These are phyloP conservation scores for Hyperoplus lanceolatus DNA, from an alignment of 2,797 vertebrate genomes.

Conservation along the genomic window DNA sequence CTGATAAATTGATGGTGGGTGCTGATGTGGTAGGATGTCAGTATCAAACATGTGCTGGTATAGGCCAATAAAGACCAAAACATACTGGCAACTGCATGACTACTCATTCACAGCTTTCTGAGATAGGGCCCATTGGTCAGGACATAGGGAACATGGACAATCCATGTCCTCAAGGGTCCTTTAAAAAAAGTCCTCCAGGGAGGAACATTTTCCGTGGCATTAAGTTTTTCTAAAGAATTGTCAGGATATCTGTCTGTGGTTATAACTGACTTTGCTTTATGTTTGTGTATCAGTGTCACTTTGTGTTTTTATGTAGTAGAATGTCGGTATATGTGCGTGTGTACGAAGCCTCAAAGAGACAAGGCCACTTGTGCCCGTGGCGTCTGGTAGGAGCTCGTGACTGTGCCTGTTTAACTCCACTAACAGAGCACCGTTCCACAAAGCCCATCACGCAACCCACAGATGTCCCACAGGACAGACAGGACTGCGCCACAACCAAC, in stretches of 20 bases:
- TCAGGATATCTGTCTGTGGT: slow-evolving; percentile 36
- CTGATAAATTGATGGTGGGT: slow-evolving; percentile 65
- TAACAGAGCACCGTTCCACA: slow-evolving; percentile 82
- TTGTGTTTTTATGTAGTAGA: slow-evolving; percentile 43
- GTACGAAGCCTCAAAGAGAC: slow-evolving; percentile 74
- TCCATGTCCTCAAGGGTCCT: neutral
- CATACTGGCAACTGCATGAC: slow-evolving; percentile 60
- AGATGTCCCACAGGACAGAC: slow-evolving; percentile 86
- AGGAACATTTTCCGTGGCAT: slow-evolving; percentile 35
- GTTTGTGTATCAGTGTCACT: slow-evolving; percentile 48
- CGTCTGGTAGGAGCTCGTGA: slow-evolving; percentile 84
- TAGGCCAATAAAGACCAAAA: slow-evolving; percentile 62
- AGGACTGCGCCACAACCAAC: slow-evolving; percentile 74
- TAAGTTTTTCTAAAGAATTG: slow-evolving; percentile 22
- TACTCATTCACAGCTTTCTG: slow-evolving; percentile 62
- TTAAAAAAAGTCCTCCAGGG: slow-evolving; percentile 13
- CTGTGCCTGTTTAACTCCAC: slow-evolving; percentile 85
- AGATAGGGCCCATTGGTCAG: slow-evolving; percentile 44
- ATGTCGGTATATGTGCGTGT: slow-evolving; percentile 69
- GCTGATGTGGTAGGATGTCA: slow-evolving; percentile 55
- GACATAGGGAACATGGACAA: slow-evolving; percentile 28
- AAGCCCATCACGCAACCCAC: slow-evolving; percentile 86
- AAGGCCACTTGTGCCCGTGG: slow-evolving; percentile 80
- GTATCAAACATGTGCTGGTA: slow-evolving; percentile 63
- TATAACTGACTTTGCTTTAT: slow-evolving; percentile 31